These are phyloP conservation scores for Pectinophora gossypiella DNA, from an alignment of 1,140 invertebrate species.

Conservation along the genomic window DNA sequence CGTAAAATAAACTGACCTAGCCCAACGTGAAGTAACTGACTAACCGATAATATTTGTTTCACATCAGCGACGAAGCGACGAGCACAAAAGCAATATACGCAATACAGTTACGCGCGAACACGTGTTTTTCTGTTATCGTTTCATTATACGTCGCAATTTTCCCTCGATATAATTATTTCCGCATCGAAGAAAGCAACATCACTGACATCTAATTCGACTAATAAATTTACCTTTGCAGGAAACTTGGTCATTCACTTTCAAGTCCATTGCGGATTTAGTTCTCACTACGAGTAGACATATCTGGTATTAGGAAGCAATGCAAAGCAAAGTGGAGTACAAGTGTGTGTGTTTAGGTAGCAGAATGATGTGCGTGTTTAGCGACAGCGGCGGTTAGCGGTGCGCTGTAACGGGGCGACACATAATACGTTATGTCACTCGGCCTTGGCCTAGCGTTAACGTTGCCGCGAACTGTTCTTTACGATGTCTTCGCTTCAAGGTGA, in stretches of 20 bases:
- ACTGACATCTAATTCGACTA: background rate
- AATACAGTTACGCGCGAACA: slow-evolving; percentile 1
- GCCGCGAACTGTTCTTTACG: slow-evolving; percentile 23
- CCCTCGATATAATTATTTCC: slow-evolving; percentile 1
- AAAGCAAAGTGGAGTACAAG: too few species aligned
- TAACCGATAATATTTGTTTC: too few species aligned
- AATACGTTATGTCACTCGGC: slow-evolving; percentile 67
- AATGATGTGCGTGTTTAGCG: too few species aligned
- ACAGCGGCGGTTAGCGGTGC: slow-evolving; percentile 33
- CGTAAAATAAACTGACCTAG: too few species aligned
- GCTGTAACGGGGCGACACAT: slow-evolving; percentile 54
- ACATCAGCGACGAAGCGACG: too few species aligned
- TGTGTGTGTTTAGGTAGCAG: background rate
- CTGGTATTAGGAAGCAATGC: too few species aligned
- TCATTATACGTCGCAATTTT: background rate
- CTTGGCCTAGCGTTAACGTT: slow-evolving; percentile 61
- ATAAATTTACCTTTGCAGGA: too few species aligned
- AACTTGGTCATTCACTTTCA: background rate
- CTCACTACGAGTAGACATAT: too few species aligned
- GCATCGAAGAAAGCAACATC: slow-evolving; percentile 4
- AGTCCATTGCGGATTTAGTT: background rate
- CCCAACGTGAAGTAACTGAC: too few species aligned
- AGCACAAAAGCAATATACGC: background rate
- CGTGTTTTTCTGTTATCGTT: background rate
- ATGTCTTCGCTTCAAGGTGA: background rate